phyloP scores from a whole-genome alignment of 2,113 vertebrate species.

The Chionomys nivalis region DNA sequence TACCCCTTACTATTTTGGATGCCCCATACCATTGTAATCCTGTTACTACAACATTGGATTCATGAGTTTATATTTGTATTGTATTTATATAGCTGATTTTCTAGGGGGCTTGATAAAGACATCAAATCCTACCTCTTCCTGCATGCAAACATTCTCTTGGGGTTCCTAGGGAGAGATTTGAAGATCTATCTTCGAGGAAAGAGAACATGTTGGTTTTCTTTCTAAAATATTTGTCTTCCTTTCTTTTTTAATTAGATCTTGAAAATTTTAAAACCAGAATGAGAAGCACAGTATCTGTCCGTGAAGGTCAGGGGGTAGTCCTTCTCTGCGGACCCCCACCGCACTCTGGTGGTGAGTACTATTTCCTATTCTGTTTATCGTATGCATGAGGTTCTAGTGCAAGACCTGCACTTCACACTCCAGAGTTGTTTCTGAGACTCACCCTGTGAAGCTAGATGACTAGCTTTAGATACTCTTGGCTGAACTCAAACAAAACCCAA shows the following conservation, averaged over 20 bases:
- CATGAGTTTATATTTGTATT: not conserved
- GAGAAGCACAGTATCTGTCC: slow-evolving; percentile 93
- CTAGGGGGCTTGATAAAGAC: not conserved
- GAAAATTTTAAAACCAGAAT: slow-evolving; percentile 91
- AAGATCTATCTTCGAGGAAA: not conserved
- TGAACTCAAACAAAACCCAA: not conserved
- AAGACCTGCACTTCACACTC: not conserved
- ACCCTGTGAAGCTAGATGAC: not conserved
- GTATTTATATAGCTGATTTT: not conserved
- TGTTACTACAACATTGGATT: not conserved
- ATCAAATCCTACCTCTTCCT: not conserved
- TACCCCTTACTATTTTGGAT: not conserved
- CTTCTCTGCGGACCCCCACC: slow-evolving; percentile 92
- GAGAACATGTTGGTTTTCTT: not conserved
- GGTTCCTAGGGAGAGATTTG: not conserved
- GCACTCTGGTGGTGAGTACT: slow-evolving; percentile 92
- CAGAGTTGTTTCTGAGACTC: not conserved
- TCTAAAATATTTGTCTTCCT: slow-evolving; percentile 43
- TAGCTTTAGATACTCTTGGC: not conserved
- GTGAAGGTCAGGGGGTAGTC: slow-evolving; percentile 96
- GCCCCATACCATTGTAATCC: not conserved
- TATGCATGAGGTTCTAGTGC: not conserved
- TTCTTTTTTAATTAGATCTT: slow-evolving; percentile 87
- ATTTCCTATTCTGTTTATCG: not conserved
- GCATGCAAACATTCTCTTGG: not conserved